phyloP scores from a whole-genome alignment of 1,140 invertebrate genomes.

The Chymomyza costata region DNA sequence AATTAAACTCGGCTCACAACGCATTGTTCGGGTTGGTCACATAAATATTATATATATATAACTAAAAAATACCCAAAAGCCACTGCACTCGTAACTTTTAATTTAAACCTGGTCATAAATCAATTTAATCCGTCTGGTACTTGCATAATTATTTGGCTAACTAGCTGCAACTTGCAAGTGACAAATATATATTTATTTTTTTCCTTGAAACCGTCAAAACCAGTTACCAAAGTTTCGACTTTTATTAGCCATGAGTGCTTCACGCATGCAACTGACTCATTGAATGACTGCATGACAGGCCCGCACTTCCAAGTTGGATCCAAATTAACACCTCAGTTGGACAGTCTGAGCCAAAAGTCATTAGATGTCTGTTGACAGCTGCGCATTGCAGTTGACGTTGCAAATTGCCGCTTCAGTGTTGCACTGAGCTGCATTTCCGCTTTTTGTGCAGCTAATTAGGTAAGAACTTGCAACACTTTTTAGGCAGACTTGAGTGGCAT shows the following conservation, averaged over 20 bases:
- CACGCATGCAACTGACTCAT: slow-evolving; percentile 30
- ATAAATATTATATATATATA: too few species aligned
- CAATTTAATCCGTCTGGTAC: too few species aligned
- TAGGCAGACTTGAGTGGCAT: slow-evolving; percentile 31
- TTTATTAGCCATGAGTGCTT: slow-evolving; percentile 37
- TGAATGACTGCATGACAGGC: not conserved
- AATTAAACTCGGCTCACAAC: slow-evolving; percentile 65
- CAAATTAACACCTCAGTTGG: slow-evolving; percentile 67
- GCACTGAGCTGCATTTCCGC: slow-evolving; percentile 31
- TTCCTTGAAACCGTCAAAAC: slow-evolving; percentile 10
- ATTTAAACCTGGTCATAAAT: too few species aligned
- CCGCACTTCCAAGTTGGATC: not conserved
- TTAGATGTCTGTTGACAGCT: slow-evolving; percentile 62
- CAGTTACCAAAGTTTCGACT: slow-evolving; percentile 25
- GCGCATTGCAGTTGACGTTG: slow-evolving; percentile 53
- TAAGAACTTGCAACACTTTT: too few species aligned
- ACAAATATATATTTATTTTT: slow-evolving; percentile 33
- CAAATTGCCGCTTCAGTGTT: slow-evolving; percentile 42
- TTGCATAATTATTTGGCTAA: too few species aligned
- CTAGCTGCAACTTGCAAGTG: slow-evolving; percentile 27
- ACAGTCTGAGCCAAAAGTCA: slow-evolving; percentile 56
- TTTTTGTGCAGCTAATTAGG: slow-evolving; percentile 57
- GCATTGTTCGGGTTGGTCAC: slow-evolving; percentile 1
- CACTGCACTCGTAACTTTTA: too few species aligned
- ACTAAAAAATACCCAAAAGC: too few species aligned